Evolutionary conservation across 2,888 invertebrate species (phyloP).

Genomic region (Mesopsocus fuscifrons): DNA sequence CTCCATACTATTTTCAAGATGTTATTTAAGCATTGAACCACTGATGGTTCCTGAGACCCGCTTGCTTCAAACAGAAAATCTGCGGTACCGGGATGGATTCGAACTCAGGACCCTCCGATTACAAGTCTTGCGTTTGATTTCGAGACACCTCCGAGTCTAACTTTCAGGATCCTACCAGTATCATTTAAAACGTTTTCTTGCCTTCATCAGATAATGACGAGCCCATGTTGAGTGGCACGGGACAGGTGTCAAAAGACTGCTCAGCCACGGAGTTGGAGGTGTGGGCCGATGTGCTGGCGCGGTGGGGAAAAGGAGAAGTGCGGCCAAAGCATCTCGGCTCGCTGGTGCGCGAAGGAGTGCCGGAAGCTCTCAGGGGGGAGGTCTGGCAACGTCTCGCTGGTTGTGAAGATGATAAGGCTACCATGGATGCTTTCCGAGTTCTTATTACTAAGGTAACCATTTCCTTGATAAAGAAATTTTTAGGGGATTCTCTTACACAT

Average conservation of each 20-base stretch:
- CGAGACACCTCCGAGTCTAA: no score
- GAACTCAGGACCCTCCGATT: no score
- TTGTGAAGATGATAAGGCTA: constrained; percentile 59
- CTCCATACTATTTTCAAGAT: not conserved
- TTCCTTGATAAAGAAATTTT: constrained; percentile 7
- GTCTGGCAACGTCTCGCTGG: constrained; percentile 94
- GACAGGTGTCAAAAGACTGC: constrained; percentile 91
- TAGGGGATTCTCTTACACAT: not conserved
- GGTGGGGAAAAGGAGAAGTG: constrained; percentile 36
- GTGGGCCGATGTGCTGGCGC: constrained; percentile 77
- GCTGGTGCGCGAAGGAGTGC: constrained; percentile 75
- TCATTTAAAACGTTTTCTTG: no score
- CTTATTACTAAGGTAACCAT: constrained; percentile 83
- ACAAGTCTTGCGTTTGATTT: no score
- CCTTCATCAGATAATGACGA: constrained; percentile 87
- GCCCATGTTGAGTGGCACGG: constrained; percentile 92
- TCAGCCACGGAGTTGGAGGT: constrained; percentile 78
- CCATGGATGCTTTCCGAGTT: constrained; percentile 82
- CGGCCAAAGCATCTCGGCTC: constrained; percentile 66
- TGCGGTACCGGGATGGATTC: no score
- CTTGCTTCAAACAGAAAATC: no score
- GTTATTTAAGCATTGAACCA: not conserved
- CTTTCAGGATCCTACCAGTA: no score
- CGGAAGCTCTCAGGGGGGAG: constrained; percentile 89
- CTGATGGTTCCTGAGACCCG: no score